These are phyloP conservation scores for Irena cyanogastra DNA, from an alignment of 2,113 vertebrate species.

Conservation along the genomic window DNA sequence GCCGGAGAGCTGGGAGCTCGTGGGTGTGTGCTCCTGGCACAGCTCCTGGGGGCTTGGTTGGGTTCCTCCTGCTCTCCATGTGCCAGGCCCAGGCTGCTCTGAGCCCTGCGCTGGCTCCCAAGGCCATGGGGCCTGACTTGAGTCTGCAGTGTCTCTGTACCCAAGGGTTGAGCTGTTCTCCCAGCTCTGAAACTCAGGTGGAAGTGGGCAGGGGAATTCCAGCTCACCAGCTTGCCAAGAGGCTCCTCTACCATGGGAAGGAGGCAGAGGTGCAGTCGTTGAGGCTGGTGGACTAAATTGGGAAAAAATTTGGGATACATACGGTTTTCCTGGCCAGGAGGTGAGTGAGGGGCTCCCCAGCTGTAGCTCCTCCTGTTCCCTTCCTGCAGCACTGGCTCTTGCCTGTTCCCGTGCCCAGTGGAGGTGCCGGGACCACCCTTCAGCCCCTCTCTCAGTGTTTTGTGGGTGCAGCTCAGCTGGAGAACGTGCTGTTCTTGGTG, in stretches of 20 bases:
- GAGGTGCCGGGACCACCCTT: background rate
- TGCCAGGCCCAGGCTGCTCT: rapidly evolving
- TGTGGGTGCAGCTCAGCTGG: background rate
- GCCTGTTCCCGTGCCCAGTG: rapidly evolving
- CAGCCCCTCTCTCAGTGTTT: background rate
- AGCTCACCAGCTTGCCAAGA: background rate
- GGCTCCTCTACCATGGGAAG: background rate
- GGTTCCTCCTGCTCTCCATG: background rate
- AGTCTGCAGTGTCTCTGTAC: background rate
- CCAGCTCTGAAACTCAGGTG: background rate
- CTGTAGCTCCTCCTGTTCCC: background rate
- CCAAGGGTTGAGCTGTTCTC: background rate
- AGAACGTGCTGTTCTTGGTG: background rate
- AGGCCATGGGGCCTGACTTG: background rate
- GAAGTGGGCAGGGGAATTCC: background rate
- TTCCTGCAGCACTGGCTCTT: background rate
- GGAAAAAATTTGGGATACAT: background rate
- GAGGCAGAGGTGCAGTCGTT: background rate
- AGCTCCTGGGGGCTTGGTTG: background rate
- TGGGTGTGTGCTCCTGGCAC: background rate
- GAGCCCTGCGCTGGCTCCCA: rapidly evolving
- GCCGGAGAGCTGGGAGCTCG: background rate
- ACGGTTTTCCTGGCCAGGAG: background rate
- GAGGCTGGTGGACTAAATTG: too few species aligned
- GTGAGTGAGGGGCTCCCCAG: background rate